Evolutionary conservation across 2,888 invertebrate species (phyloP).

Genomic region (Agriopis marginaria): DNA sequence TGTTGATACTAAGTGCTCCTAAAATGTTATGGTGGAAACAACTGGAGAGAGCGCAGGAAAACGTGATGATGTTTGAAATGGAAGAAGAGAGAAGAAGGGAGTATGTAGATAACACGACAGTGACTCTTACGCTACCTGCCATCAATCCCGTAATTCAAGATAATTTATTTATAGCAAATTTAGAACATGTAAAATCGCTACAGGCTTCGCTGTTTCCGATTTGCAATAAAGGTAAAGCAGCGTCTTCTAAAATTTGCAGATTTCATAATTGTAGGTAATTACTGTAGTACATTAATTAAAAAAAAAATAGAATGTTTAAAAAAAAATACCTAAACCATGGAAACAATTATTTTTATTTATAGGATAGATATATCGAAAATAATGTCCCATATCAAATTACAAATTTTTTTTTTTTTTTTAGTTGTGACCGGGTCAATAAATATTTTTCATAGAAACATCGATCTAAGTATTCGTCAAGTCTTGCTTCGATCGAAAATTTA

Average conservation of each 20-base stretch:
- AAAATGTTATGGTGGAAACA: conserved; percentile 86
- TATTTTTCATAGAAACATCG: conserved; percentile 15
- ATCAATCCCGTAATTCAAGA: conserved; percentile 75
- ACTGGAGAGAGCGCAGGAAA: conserved; percentile 70
- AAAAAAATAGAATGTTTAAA: neutral
- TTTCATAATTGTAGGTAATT: neutral
- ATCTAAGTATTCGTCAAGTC: conserved; percentile 22
- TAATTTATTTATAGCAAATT: conserved; percentile 74
- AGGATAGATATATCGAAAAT: too few species aligned
- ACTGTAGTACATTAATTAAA: neutral
- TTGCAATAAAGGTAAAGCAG: conserved; percentile 78
- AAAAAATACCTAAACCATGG: neutral
- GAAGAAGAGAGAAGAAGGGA: conserved; percentile 72
- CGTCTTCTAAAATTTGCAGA: neutral
- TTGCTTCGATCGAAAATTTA: conserved; percentile 28
- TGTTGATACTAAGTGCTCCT: conserved; percentile 53
- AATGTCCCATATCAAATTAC: neutral
- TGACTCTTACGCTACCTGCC: conserved; percentile 71
- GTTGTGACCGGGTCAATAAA: neutral
- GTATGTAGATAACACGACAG: conserved; percentile 70
- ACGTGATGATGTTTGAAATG: conserved; percentile 75
- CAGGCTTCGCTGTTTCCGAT: conserved; percentile 90
- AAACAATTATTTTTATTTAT: neutral
- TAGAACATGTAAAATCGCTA: conserved; percentile 87
- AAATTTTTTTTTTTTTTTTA: neutral